These are phyloP conservation scores for Thalpophila matura DNA, from an alignment of 2,888 invertebrate species.

Conservation along the genomic window DNA sequence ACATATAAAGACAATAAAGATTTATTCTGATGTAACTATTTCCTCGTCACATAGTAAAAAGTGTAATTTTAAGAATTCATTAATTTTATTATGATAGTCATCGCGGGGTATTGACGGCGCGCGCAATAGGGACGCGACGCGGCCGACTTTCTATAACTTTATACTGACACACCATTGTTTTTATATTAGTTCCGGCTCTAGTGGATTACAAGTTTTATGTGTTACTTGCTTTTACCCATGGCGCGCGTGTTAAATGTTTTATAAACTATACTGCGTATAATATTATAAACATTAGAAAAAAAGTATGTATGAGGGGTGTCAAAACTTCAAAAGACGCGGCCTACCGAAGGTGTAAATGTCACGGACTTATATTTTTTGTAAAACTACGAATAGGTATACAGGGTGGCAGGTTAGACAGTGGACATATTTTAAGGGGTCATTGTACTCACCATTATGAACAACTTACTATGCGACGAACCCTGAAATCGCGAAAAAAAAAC, in stretches of 20 bases:
- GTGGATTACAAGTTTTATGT: constrained; percentile 40
- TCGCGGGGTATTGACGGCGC: constrained; percentile 44
- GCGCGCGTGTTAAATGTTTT: constrained; percentile 1
- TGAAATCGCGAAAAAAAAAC: too few species aligned
- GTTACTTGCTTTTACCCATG: constrained; percentile 28
- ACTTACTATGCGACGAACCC: too few species aligned
- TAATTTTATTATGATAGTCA: constrained; percentile 51
- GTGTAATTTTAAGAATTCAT: constrained; percentile 21
- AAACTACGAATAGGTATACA: too few species aligned
- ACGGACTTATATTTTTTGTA: too few species aligned
- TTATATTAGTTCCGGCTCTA: constrained; percentile 46
- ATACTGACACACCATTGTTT: constrained; percentile 50
- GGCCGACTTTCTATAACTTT: constrained; percentile 57
- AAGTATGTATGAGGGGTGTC: too few species aligned
- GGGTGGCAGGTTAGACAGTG: too few species aligned
- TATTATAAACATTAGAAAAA: too few species aligned
- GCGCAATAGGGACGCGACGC: constrained; percentile 45
- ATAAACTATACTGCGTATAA: too few species aligned
- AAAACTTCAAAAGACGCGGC: too few species aligned
- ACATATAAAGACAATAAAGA: neutral
- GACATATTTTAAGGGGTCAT: too few species aligned
- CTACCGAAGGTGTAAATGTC: too few species aligned
- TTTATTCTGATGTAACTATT: constrained; percentile 6
- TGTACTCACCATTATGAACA: too few species aligned
- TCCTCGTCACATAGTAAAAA: constrained; percentile 14